Base-by-base conservation (phyloP, 2,797 vertebrate species). In the Mionectes olivaceus region DNA sequence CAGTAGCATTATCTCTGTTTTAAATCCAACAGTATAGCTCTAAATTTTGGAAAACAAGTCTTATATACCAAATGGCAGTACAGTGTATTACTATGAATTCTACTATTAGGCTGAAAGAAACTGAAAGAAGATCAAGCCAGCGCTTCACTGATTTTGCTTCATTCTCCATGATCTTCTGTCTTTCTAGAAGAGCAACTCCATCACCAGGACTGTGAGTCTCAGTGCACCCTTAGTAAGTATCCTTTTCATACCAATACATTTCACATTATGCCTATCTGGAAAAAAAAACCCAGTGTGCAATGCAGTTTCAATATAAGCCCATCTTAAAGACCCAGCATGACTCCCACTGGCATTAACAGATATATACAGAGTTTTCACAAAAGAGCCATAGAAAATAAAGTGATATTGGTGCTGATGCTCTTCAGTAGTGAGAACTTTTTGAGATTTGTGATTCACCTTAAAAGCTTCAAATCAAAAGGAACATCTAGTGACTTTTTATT, bases 301-400 rank as follows among this genome's bases (percentile, higher is more conserved):
- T 22, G 0, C 2, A 22, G 3, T 46, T 68, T 43, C 27, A 71
- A 4, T 4, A 4, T 28, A 78, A 32, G 6, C 14, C 35, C 1
- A 3, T 49, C 30, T 13, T 82, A 35, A 83, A 77, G 24, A 64
- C 9, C 1, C 10, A 21, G 3, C 6, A 10, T 53, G 25, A 25
- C 13, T 89, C 8, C 30, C 12, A 43, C 17, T 53, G 14, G 4
- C 10, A n/a, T 89, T 71, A 71, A 33, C 33, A 33, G 33, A 5
- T 59, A 79, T 39, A 13, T 5, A n/a, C 5, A 46, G 11, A 79
- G 2, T 49, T 21, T 77, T 68, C 13, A 15, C 8, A 71, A 76
- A 77, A 57, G 3, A 19, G 19, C 13, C 4, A 28, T 3, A 39
- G n/a, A 83, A 81, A 67, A 80, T 41, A 47, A 78, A 80, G 7